phyloP scores from a whole-genome alignment of 2,888 invertebrate genomes.

The Phyto melanocephala region DNA sequence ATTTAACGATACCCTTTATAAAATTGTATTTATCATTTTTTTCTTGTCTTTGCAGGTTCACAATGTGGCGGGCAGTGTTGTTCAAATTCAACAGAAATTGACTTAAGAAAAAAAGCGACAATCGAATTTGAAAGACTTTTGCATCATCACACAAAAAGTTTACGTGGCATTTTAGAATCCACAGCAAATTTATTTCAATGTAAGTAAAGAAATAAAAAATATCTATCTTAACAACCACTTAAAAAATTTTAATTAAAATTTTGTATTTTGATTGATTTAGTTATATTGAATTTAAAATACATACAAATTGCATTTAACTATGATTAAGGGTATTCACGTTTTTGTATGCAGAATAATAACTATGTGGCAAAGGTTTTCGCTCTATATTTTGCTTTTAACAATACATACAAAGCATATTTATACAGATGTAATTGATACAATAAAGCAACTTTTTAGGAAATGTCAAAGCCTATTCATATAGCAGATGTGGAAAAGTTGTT shows the following conservation, averaged over 20 bases:
- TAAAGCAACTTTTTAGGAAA: no score
- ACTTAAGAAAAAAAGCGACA: constrained; percentile 76
- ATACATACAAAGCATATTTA: no score
- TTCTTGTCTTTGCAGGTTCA: constrained; percentile 72
- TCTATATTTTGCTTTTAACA: no score
- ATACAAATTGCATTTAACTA: no score
- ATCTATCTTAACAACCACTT: background rate
- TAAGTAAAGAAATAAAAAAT: constrained; percentile 78
- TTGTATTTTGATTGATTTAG: background rate
- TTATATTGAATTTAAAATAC: no score
- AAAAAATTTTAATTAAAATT: background rate
- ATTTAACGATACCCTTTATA: background rate
- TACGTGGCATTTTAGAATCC: constrained; percentile 86
- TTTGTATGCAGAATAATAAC: no score
- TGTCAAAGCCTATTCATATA: no score
- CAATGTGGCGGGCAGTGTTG: constrained; percentile 78
- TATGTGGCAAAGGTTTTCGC: no score
- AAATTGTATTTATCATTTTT: background rate
- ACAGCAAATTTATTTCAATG: constrained; percentile 88
- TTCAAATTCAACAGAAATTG: constrained; percentile 76
- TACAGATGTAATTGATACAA: no score
- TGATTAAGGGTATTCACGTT: no score
- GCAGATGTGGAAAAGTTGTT: no score
- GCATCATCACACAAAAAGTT: constrained; percentile 85
- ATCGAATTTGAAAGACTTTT: constrained; percentile 84